Conservation (phyloP, 2,888 invertebrate genomes). For the Eupeodes luniger region DNA sequence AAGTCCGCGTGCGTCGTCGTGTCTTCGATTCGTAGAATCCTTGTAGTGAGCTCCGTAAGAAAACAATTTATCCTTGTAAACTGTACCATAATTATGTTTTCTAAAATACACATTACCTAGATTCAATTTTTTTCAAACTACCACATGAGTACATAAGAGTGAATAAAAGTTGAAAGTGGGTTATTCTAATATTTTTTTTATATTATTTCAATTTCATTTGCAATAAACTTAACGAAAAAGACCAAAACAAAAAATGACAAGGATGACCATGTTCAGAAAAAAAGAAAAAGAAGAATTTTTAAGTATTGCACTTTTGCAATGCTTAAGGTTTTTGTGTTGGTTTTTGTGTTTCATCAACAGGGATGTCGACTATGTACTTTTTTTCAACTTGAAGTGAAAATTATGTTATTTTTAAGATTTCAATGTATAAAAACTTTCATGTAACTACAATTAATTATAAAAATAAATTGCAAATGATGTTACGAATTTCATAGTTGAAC, state of each 20-base stretch:
- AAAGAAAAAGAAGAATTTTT: not conserved
- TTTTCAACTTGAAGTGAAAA: too few species aligned
- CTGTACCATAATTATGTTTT: constrained; percentile 12
- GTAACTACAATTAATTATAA: too few species aligned
- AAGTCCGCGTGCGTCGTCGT: too few species aligned
- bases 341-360: not conserved
- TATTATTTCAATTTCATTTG: too few species aligned
- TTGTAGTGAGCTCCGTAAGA: not conserved
- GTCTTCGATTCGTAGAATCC: too few species aligned
- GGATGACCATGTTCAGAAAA: not conserved
- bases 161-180: not conserved
- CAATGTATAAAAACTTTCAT: too few species aligned
- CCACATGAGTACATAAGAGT: not conserved
- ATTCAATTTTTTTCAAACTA: constrained; percentile 11
- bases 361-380: not conserved
- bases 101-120: not conserved
- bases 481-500: too few species aligned
- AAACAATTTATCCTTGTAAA: constrained; percentile 4
- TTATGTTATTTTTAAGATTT: too few species aligned
- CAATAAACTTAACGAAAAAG: constrained; percentile 21
- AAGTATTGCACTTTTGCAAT: constrained; percentile 1
- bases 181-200: constrained; percentile 12
- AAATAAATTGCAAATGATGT: too few species aligned
- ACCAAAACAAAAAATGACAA: not conserved
- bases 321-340: not conserved